Percentiles rank a stretch among this genome's conserved stretches.
These are phyloP conservation scores for Ondatra zibethicus DNA, from an alignment of 2,113 vertebrate species.

Conservation along the genomic window DNA sequence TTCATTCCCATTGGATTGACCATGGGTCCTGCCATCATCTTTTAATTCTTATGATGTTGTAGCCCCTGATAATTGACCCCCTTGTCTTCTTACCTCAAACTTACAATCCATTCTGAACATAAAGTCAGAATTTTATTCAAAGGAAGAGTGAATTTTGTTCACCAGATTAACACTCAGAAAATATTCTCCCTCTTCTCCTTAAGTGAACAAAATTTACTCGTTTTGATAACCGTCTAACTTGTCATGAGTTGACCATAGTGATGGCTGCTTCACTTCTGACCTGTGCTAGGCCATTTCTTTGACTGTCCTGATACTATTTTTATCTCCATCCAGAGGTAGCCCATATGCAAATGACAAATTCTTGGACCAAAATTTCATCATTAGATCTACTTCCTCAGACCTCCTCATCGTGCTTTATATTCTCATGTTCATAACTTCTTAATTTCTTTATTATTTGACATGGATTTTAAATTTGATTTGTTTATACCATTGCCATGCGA, in stretches of 20 bases:
- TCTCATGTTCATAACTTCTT: background rate
- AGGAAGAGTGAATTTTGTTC: background rate
- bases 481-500: background rate
- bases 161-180: background rate
- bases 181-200: background rate
- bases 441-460: conserved; percentile 37
- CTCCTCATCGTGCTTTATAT: background rate
- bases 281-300: background rate
- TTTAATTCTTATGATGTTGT: background rate
- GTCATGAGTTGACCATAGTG: background rate
- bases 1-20: background rate
- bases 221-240: background rate
- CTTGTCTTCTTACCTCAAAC: background rate
- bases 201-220: background rate
- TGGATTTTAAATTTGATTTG: background rate
- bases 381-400: background rate
- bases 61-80: background rate
- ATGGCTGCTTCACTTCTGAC: background rate
- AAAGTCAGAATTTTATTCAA: background rate
- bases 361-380: background rate
- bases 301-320: conserved; percentile 12
- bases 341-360: background rate
- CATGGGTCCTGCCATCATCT: background rate
- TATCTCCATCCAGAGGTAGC: background rate
- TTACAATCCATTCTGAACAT: background rate